phyloP scores from a whole-genome alignment of 2,888 invertebrate genomes.

The Isotomurus palustris region DNA sequence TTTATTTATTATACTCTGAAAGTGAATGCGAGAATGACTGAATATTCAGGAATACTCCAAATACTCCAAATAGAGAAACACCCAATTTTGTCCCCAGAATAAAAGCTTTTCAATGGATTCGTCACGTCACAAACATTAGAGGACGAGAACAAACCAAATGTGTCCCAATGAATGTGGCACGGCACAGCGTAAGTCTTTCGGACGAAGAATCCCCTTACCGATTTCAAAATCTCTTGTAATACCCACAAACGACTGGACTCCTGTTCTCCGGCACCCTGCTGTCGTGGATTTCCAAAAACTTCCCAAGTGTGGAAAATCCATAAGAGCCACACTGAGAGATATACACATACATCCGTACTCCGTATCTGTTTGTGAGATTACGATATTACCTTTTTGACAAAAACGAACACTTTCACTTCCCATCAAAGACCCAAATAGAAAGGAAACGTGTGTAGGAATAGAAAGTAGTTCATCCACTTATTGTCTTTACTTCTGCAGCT shows the following conservation, averaged over 20 bases:
- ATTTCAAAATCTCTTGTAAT: slow-evolving; percentile 2
- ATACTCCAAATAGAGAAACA: too few species aligned
- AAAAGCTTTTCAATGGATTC: slow-evolving; percentile 30
- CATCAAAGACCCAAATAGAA: too few species aligned
- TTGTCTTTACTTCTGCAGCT: slow-evolving; percentile 9
- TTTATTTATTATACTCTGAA: too few species aligned
- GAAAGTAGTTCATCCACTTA: slow-evolving; percentile 32
- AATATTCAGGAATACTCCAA: too few species aligned
- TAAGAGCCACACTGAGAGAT: too few species aligned
- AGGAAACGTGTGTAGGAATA: slow-evolving; percentile 23
- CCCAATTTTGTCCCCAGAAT: too few species aligned
- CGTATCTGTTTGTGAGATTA: neutral
- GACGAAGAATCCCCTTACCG: neutral
- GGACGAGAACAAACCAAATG: too few species aligned
- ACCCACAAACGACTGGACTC: slow-evolving; percentile 4
- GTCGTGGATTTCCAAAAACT: too few species aligned
- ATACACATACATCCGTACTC: neutral
- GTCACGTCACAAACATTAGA: slow-evolving; percentile 43
- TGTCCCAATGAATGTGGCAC: too few species aligned
- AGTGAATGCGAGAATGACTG: too few species aligned
- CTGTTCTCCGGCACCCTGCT: slow-evolving; percentile 14
- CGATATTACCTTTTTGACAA: neutral
- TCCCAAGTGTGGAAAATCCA: too few species aligned
- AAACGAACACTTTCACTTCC: too few species aligned
- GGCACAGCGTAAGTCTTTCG: neutral